Evolutionary conservation across 2,113 vertebrate species (phyloP).

Genomic region (Otus sunia): DNA sequence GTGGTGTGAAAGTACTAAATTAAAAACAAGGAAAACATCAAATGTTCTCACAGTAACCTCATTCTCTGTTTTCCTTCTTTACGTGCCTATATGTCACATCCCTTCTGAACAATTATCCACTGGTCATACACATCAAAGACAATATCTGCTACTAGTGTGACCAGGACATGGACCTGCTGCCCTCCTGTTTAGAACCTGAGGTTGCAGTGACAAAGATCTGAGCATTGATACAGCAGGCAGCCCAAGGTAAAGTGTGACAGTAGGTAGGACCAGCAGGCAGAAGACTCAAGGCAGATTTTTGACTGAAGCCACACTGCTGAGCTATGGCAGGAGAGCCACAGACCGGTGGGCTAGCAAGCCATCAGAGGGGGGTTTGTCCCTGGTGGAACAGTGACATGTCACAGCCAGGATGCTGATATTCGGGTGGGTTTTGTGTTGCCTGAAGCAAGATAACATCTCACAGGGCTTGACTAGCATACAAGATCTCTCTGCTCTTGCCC

Average conservation of each 20-base stretch:
- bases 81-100: neutral
- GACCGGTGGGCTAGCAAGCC: rapidly evolving
- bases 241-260: neutral
- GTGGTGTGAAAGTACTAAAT: neutral
- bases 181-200: rapidly evolving
- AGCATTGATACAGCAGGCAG: neutral
- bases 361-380: neutral
- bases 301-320: neutral
- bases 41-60: neutral
- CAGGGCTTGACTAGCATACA: neutral
- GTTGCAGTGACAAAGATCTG: neutral
- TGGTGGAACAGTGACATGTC: neutral
- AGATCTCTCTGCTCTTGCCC: neutral
- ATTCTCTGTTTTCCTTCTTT: neutral
- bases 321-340: neutral
- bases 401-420: neutral
- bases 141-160: neutral
- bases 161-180: rapidly evolving
- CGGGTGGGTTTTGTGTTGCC: neutral
- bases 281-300: neutral
- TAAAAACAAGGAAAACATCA: neutral
- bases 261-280: neutral
- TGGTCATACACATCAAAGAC: neutral
- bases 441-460: neutral
- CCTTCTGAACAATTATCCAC: neutral